Percentiles rank a stretch among this genome's conserved stretches.
phyloP scores from a whole-genome alignment of 2,113 vertebrate genomes.

The Austrofundulus limnaeus region DNA sequence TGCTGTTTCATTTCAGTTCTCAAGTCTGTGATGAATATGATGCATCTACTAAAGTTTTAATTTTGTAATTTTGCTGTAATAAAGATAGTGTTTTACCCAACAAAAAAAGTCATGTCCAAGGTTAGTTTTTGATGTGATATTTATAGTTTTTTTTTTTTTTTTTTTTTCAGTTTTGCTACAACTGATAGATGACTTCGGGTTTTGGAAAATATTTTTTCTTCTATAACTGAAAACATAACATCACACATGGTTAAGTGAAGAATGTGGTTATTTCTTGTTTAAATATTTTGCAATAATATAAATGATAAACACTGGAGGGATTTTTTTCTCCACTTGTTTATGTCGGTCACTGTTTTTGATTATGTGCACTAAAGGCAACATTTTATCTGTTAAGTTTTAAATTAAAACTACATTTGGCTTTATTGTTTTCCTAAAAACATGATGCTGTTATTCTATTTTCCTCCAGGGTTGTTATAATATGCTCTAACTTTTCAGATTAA shows the following conservation, averaged over 20 bases:
- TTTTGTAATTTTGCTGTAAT: too few species aligned
- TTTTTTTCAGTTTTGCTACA: not conserved
- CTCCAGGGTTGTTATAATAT: slow-evolving; percentile 9
- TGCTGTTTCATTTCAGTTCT: too few species aligned
- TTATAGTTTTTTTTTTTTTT: not conserved
- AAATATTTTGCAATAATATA: not conserved
- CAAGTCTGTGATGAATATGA: too few species aligned
- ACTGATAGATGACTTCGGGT: not conserved
- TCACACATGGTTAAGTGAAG: too few species aligned
- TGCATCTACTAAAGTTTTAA: too few species aligned
- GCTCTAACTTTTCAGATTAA: slow-evolving; percentile 3
- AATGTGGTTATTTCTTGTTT: not conserved
- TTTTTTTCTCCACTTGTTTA: not conserved
- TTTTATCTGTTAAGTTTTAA: not conserved
- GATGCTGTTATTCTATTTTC: slow-evolving; percentile 12
- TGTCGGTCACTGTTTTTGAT: not conserved
- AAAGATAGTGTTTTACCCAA: too few species aligned
- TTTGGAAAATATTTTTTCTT: slow-evolving; percentile 4
- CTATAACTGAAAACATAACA: too few species aligned
- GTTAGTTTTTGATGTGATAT: slow-evolving; percentile 1
- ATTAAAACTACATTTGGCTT: not conserved
- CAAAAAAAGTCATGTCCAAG: not conserved
- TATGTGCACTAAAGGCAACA: not conserved
- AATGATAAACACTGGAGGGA: too few species aligned
- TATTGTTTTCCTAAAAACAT: not conserved